Evolutionary conservation across 2,797 vertebrate species (phyloP).

Genomic region (Spinus olivaceus): DNA sequence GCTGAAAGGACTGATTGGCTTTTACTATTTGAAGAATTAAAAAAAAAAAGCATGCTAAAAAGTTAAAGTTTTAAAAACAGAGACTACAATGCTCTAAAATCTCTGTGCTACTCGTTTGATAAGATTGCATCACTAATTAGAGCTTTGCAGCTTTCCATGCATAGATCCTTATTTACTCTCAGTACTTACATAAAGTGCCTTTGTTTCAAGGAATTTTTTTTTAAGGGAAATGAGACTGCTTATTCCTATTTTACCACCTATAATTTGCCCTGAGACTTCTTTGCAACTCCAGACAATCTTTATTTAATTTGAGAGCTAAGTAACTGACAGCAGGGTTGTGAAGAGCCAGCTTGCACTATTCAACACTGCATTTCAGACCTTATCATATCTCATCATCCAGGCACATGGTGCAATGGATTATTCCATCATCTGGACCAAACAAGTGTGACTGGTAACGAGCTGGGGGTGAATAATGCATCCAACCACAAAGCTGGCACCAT

Average conservation of each 20-base stretch:
- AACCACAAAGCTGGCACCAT: neutral
- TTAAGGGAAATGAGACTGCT: neutral
- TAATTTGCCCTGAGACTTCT: neutral
- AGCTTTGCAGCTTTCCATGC: neutral
- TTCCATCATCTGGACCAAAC: neutral
- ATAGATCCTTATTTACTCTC: neutral
- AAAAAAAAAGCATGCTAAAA: neutral
- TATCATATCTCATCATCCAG: neutral
- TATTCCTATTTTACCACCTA: neutral
- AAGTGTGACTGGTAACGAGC: neutral
- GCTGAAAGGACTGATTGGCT: neutral
- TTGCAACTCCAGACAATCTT: neutral
- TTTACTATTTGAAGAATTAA: neutral
- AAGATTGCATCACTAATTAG: neutral
- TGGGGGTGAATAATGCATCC: neutral
- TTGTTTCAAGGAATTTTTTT: neutral
- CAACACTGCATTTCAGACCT: neutral
- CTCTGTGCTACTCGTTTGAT: neutral
- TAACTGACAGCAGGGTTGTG: neutral
- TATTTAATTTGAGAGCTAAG: neutral
- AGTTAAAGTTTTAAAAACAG: neutral
- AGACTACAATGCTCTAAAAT: neutral
- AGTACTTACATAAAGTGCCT: neutral
- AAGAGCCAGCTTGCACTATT: neutral
- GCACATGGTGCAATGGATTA: neutral